Evolutionary conservation across 2,888 invertebrate species (phyloP).

Genomic region (Sarcophaga caerulescens): DNA sequence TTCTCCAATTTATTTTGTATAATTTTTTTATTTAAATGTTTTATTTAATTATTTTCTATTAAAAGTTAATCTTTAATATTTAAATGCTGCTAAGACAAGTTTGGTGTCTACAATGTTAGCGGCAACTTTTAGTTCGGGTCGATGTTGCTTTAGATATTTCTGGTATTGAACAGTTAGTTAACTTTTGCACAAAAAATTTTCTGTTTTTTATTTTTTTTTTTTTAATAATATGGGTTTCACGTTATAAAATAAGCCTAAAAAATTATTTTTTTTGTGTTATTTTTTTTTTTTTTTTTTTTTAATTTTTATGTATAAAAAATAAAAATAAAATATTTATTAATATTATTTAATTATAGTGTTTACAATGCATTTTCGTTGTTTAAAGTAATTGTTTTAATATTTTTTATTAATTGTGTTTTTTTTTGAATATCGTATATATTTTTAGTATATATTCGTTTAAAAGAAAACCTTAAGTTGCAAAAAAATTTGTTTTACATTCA

Average conservation of each 20-base stretch:
- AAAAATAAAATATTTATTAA: constrained; percentile 33
- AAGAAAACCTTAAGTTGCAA: constrained; percentile 62
- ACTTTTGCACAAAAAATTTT: background rate
- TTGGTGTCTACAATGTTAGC: too few relatives aligned
- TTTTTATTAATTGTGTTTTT: background rate
- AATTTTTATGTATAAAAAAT: constrained; percentile 16
- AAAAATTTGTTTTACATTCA: constrained; percentile 43
- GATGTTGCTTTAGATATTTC: too few relatives aligned
- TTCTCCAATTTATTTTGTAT: too few relatives aligned
- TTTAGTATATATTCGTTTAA: constrained; percentile 7
- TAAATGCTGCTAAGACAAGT: too few relatives aligned
- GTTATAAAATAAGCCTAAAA: too few relatives aligned
- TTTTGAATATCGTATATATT: background rate
- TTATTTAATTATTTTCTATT: background rate
- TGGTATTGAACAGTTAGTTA: too few relatives aligned
- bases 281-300: background rate
- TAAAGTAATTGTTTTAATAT: constrained; percentile 37
- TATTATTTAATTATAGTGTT: background rate
- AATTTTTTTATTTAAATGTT: too few relatives aligned
- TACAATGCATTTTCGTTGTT: constrained; percentile 54
- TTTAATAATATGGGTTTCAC: background rate
- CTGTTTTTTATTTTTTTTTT: background rate
- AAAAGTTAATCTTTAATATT: too few relatives aligned
- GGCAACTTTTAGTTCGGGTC: too few relatives aligned
- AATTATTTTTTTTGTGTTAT: too few relatives aligned